Evolutionary conservation across 2,797 vertebrate species (phyloP).

Genomic region (Meda fulgida): DNA sequence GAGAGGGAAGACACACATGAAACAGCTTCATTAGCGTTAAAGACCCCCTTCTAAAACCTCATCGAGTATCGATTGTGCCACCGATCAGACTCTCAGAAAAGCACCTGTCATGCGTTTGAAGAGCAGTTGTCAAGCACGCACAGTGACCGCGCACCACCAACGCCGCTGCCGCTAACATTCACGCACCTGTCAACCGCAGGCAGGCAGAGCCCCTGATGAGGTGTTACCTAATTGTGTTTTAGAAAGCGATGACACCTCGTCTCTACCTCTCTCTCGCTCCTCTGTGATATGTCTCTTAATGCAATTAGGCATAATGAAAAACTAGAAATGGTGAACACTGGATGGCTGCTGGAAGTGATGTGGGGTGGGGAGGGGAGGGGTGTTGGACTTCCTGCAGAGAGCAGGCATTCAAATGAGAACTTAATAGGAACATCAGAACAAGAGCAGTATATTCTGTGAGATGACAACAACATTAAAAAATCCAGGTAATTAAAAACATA

Average conservation of each 20-base stretch:
- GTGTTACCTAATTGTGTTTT: constrained; percentile 92
- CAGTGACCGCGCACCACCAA: constrained; percentile 54
- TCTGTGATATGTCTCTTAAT: constrained; percentile 82
- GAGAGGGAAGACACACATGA: constrained; percentile 53
- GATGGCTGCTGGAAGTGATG: constrained; percentile 45
- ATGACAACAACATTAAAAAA: constrained; percentile 75
- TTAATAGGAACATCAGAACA: constrained; percentile 79
- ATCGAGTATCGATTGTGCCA: constrained; percentile 83
- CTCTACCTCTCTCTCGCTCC: constrained; percentile 65
- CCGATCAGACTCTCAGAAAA: constrained; percentile 78
- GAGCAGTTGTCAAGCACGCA: constrained; percentile 76
- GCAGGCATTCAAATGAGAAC: constrained; percentile 77
- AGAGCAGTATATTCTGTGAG: constrained; percentile 70
- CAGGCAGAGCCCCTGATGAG: constrained; percentile 85
- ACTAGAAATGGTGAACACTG: constrained; percentile 60
- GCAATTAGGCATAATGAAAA: constrained; percentile 74
- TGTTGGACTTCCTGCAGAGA: constrained; percentile 75
- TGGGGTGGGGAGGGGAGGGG: constrained; percentile 46
- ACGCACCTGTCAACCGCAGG: constrained; percentile 83
- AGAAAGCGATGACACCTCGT: constrained; percentile 78
- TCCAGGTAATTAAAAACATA: constrained; percentile 80
- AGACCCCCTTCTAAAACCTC: constrained; percentile 64
- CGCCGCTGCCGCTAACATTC: constrained; percentile 75
- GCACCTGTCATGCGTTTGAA: constrained; percentile 84
- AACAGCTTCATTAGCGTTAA: constrained; percentile 69